phyloP scores from a whole-genome alignment of 2,113 vertebrate genomes.

The Labrus mixtus region DNA sequence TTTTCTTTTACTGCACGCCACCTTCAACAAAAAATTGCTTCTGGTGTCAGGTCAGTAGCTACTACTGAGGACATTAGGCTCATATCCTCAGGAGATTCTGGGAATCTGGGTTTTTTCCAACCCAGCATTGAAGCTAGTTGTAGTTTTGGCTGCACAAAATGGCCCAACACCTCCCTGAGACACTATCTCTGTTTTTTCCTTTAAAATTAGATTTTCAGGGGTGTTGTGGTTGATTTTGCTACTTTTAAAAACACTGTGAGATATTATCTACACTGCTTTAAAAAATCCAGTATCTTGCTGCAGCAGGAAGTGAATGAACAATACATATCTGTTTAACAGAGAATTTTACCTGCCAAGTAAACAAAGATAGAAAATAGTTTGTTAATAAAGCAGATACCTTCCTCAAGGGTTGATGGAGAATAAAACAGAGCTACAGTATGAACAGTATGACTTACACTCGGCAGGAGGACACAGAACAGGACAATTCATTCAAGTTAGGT shows the following conservation, averaged over 20 bases:
- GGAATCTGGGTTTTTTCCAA: background rate
- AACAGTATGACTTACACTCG: too few relatives aligned
- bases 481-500: too few relatives aligned
- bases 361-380: too few relatives aligned
- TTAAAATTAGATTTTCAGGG: background rate
- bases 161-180: background rate
- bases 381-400: too few relatives aligned
- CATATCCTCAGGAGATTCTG: background rate
- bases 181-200: background rate
- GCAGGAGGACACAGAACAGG: too few relatives aligned
- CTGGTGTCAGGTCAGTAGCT: background rate
- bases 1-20: background rate
- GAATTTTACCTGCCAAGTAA: too few relatives aligned
- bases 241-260: background rate
- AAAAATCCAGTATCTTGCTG: background rate
- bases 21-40: background rate
- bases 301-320: background rate
- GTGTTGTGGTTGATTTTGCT: background rate
- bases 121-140: too few relatives aligned
- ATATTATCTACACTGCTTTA: background rate
- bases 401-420: too few relatives aligned
- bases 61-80: background rate
- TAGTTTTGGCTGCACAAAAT: too few relatives aligned
- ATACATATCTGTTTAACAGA: too few relatives aligned
- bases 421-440: too few relatives aligned